Evolutionary conservation across 2,113 vertebrate genomes (phyloP).

Genomic region (Takifugu flavidus): DNA sequence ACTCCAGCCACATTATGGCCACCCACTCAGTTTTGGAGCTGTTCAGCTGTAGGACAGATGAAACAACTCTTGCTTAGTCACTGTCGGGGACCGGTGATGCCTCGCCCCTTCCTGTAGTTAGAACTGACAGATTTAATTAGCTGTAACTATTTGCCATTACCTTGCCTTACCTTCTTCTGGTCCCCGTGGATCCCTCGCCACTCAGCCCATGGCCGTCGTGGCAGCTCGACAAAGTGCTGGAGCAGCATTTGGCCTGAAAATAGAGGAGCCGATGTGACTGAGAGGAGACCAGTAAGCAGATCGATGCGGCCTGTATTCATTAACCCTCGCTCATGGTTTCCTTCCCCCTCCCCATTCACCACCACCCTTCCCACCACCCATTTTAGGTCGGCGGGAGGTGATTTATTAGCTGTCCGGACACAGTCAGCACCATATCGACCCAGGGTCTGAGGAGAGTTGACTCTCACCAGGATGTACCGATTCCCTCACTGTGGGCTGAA

Average conservation of each 20-base stretch:
- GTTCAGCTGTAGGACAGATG: slow-evolving; percentile 8
- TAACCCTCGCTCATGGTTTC: slow-evolving; percentile 71
- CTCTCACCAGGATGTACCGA: slow-evolving; percentile 66
- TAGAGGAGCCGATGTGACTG: slow-evolving; percentile 45
- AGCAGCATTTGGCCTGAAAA: slow-evolving; percentile 69
- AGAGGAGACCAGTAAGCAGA: slow-evolving; percentile 55
- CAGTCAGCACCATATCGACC: slow-evolving; percentile 72
- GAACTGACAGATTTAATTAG: slow-evolving; percentile 48
- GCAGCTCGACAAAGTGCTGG: slow-evolving; percentile 72
- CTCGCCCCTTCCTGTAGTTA: slow-evolving; percentile 28
- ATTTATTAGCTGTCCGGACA: slow-evolving; percentile 77
- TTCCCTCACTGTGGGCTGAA: slow-evolving; percentile 58
- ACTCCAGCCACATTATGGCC: slow-evolving; percentile 10
- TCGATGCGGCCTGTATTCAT: slow-evolving; percentile 76
- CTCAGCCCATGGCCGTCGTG: slow-evolving; percentile 61
- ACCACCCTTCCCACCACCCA: slow-evolving; percentile 36
- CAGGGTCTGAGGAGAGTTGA: slow-evolving; percentile 67
- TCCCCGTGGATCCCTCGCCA: slow-evolving; percentile 28
- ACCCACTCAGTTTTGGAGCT: neutral
- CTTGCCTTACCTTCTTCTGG: slow-evolving; percentile 31
- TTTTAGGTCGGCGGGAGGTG: slow-evolving; percentile 69
- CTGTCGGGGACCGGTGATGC: slow-evolving; percentile 18
- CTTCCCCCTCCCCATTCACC: slow-evolving; percentile 69
- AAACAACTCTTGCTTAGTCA: slow-evolving; percentile 30
- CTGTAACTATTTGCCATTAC: slow-evolving; percentile 47